Evolutionary conservation across 1,140 invertebrate genomes (phyloP).

Genomic region (Rhagoletis zephyria): DNA sequence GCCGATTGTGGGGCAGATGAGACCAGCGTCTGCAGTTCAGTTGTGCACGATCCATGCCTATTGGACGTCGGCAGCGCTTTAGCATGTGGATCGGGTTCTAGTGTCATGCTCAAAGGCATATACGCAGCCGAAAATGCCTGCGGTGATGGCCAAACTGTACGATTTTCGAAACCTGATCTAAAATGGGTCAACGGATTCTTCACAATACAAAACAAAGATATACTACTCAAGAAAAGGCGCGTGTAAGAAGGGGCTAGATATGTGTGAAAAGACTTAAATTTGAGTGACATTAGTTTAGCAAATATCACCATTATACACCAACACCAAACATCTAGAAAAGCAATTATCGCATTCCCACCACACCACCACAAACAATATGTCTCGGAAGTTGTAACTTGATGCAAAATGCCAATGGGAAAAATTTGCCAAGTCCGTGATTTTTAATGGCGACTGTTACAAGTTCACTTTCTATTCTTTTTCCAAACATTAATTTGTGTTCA

Average conservation of each 20-base stretch:
- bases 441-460: not conserved
- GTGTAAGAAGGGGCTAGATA: not conserved
- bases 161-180: slow-evolving; percentile 70
- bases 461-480: too few relatives aligned
- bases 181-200: slow-evolving; percentile 70
- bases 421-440: not conserved
- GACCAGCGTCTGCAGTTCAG: slow-evolving; percentile 74
- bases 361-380: not conserved
- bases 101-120: slow-evolving; percentile 81
- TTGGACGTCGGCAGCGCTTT: slow-evolving; percentile 85
- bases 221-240: slow-evolving; percentile 59
- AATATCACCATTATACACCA: slow-evolving; percentile 34
- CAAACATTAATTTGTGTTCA: too few relatives aligned
- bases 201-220: slow-evolving; percentile 66
- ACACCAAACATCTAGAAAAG: not conserved
- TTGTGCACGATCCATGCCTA: slow-evolving; percentile 77
- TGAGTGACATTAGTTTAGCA: slow-evolving; percentile 38
- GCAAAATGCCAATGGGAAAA: not conserved
- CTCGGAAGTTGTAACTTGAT: slow-evolving; percentile 4
- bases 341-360: slow-evolving; percentile 21
- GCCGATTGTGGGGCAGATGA: slow-evolving; percentile 65
- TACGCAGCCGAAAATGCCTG: slow-evolving; percentile 83
- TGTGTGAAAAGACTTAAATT: not conserved
- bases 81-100: slow-evolving; percentile 81
- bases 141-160: slow-evolving; percentile 67